Percentiles rank a stretch among this genome's conserved stretches.
phyloP scores from a whole-genome alignment of 2,113 vertebrate genomes.

The Xiphorhynchus elegans region DNA sequence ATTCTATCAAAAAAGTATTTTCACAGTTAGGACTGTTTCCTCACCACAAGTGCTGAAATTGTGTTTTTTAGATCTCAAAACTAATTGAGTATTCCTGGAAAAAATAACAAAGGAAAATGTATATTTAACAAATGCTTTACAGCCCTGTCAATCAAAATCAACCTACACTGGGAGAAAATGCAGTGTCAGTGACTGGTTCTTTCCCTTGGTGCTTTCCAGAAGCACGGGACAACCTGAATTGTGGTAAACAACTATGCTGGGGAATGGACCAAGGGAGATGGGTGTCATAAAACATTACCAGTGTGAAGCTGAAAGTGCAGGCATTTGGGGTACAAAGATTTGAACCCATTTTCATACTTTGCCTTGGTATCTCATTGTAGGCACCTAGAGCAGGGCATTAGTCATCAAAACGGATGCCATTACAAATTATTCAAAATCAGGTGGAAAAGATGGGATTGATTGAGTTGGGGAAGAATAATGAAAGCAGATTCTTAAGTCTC shows the following conservation, averaged over 20 bases:
- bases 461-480: neutral
- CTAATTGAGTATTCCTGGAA: neutral
- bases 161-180: neutral
- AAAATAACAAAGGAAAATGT: neutral
- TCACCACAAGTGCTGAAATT: neutral
- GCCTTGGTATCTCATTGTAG: neutral
- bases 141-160: conserved; percentile 26
- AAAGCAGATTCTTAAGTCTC: neutral
- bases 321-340: neutral
- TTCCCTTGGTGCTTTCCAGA: neutral
- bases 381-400: neutral
- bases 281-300: neutral
- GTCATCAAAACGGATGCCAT: neutral
- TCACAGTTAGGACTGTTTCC: neutral
- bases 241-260: neutral
- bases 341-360: neutral
- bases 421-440: neutral
- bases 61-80: neutral
- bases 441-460: neutral
- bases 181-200: neutral
- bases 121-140: neutral
- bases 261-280: neutral
- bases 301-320: neutral
- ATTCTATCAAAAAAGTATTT: neutral
- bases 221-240: neutral